Evolutionary conservation across 2,888 invertebrate species (phyloP).

Genomic region (Caenorhabditis panamensis): DNA sequence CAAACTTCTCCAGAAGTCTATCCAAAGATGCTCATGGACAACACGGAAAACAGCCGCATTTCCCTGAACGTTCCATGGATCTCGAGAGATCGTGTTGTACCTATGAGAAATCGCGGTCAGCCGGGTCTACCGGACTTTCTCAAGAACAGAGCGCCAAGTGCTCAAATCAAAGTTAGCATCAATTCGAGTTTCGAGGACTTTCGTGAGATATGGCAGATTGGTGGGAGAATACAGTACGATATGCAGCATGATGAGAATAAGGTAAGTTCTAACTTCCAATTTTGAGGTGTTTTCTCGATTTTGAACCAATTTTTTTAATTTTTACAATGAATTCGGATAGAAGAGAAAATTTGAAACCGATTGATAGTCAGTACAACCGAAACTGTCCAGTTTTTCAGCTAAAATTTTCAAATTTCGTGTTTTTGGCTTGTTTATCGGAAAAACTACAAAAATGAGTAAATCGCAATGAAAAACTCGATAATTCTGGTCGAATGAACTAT

Average conservation of each 20-base stretch:
- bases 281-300: neutral
- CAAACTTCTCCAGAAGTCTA: no score
- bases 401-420: no score
- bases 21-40: no score
- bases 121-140: neutral
- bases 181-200: slow-evolving; percentile 29
- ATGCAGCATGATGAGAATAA: slow-evolving; percentile 11
- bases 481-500: no score
- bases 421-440: no score
- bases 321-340: no score
- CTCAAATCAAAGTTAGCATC: slow-evolving; percentile 14
- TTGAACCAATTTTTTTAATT: no score
- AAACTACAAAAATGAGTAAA: no score
- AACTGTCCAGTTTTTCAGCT: no score
- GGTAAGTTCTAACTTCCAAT: slow-evolving; percentile 4
- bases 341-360: no score
- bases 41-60: neutral
- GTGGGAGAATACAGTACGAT: slow-evolving; percentile 30
- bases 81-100: neutral
- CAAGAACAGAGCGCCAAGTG: neutral
- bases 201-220: slow-evolving; percentile 47
- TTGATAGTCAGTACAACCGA: no score
- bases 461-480: no score
- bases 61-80: slow-evolving; percentile 6
- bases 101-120: neutral